Base-by-base conservation (phyloP, 2,797 vertebrate species). In the Chaenodraco wilsoni region DNA sequence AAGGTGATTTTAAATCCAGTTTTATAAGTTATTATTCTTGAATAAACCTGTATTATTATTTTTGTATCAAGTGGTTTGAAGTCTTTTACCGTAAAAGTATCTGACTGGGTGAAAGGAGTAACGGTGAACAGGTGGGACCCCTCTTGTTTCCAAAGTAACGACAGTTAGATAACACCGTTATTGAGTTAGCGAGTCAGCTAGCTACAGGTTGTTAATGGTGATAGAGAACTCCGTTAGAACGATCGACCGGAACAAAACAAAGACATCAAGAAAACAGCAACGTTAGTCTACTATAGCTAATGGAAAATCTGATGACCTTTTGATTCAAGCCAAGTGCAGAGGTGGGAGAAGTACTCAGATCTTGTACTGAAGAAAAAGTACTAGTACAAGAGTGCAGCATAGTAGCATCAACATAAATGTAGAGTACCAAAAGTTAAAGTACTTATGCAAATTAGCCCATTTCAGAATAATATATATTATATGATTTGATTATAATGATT, bases 61-160 rank as follows among this genome's bases (percentile, higher is more conserved):
- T 52, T 19, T n/a, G 4, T 31, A 9, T 21, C 3, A n/a, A 57
- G 11, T 27, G 55, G n/a, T 52, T 58, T 0, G 33, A n/a, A 51
- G 41, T 56, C 3, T 11, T 27, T 10, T 11, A 13, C 14, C 7
- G 21, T 13, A 14, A 14, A 12, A n/a, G 23, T 12, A 3, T 52
- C 10, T 19, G 19, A 19, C 19, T 19, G 14, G 15, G 33, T 21
- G 27, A 41, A 27, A 21, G 5, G n/a, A 27, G 17, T 31, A 41
- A 43, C 33, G 23, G 13, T 23, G 19, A 45, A 74, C 84, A 88
- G 84, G 84, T 88, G 72, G 67, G 49, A 61, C 10, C 13, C 58
- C 14, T 27, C 21, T 8, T 15, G 14, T 0, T 49, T 7, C 33
- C 8, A 37, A 21, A 41, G 21, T n/a, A 1, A 48, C 10, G 14